Evolutionary conservation across 2,888 invertebrate genomes (phyloP), one percentile per base, ranked within the genome.

Genomic region (Andrena bicolor): DNA sequence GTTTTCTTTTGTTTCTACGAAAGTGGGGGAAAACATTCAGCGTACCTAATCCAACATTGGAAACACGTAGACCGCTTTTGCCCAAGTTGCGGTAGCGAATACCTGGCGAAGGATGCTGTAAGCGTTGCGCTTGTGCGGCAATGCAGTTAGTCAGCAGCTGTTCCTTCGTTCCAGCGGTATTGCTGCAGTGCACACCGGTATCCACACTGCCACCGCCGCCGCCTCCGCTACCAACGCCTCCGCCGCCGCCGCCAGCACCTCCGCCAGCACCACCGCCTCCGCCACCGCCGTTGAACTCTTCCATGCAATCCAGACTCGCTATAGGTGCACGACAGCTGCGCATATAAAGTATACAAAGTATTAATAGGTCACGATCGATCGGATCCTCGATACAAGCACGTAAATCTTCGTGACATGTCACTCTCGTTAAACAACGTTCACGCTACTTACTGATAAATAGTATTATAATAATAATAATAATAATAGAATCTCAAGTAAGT

Each of bases 231-330:
- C 95, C 95, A 88, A 94, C 94, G 90, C 89, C 90, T 71, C 94
- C 94, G 87, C 84, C 89, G 87, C 95, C 95, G 91, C 95, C 95
- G 91, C 95, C 97, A 94, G 87, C 88, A 13, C 85, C 94, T 41
- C 94, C 94, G 32, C 90, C 92, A 93, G 95, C 95, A 89, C 95
- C 94, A 91, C 89, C 91, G 77, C 94, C 94, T 86, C 86, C 89
- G 89, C 95, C 94, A 91, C 95, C 95, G 92, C 95, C 97, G 94
- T 97, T 97, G 95, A 98, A 97, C 95, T 98, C 98, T 95, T 98
- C 98, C 98, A 98, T 98, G 95, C 98, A 98, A 95, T 98, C 98
- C 94, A 98, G 95, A 93, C 98, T 98, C 90, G 98, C 98, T 94
- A 98, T 98, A 90, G 98, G 98, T 90, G 98, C 98, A 93, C 98